Percentiles rank a stretch among this genome's conserved stretches.
phyloP scores from a whole-genome alignment of 2,888 invertebrate species.

The Diachrysia chrysitis region DNA sequence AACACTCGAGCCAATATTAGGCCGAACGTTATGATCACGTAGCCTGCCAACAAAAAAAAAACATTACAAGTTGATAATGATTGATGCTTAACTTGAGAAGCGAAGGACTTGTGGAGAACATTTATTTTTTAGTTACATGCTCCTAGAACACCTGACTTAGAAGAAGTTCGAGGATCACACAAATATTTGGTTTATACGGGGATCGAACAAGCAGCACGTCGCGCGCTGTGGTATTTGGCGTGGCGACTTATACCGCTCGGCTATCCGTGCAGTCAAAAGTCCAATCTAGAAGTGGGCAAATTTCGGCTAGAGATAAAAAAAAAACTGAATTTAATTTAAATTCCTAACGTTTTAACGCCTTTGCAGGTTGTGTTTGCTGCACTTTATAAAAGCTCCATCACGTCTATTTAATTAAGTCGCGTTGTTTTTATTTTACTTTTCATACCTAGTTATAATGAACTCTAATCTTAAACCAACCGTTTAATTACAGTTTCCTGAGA shows the following conservation, averaged over 20 bases:
- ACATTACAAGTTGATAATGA: background rate
- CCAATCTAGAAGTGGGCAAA: too few species aligned
- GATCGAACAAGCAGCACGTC: too few species aligned
- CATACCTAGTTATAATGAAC: background rate
- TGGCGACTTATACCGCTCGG: too few species aligned
- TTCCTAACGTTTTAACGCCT: too few species aligned
- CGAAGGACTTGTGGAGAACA: background rate
- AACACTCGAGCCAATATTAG: conserved; percentile 91
- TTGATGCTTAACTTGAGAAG: background rate
- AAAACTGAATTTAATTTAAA: too few species aligned
- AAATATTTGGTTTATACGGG: too few species aligned
- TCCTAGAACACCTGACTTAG: too few species aligned
- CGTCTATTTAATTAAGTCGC: background rate
- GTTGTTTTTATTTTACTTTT: background rate
- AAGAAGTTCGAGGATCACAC: too few species aligned
- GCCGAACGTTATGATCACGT: conserved; percentile 92
- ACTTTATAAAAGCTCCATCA: background rate
- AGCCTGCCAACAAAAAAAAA: conserved; percentile 78
- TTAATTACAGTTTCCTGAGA: background rate
- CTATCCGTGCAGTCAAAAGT: too few species aligned
- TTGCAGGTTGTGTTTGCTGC: background rate
- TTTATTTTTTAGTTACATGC: too few species aligned
- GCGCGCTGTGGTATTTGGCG: too few species aligned
- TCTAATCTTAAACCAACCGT: background rate
- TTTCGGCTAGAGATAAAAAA: too few species aligned